A percentile compares a stretch with the other conserved stretches of the same genome.
Evolutionary conservation across 2,888 invertebrate genomes (phyloP).

Genomic region (Allygus modestus): DNA sequence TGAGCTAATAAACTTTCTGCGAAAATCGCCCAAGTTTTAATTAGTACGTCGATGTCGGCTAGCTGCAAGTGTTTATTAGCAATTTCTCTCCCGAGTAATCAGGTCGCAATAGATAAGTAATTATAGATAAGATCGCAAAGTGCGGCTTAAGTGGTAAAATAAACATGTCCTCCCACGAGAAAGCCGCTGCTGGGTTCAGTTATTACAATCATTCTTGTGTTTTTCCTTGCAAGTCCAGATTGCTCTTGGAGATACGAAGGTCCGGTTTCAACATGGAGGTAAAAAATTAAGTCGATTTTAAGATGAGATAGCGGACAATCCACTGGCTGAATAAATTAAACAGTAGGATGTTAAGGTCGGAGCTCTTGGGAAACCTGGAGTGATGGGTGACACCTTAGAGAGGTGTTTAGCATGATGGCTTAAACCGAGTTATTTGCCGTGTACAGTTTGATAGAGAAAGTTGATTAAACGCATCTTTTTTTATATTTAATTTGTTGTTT

Average conservation of each 20-base stretch:
- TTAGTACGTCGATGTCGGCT: neutral
- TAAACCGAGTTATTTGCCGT: no score
- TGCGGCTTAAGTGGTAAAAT: constrained; percentile 33
- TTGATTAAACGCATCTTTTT: no score
- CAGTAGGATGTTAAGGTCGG: neutral
- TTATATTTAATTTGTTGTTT: no score
- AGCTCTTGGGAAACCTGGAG: neutral
- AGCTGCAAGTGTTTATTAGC: constrained; percentile 14
- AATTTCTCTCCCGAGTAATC: constrained; percentile 3
- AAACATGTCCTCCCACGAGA: constrained; percentile 32
- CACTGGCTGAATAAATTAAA: constrained; percentile 15
- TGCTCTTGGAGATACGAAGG: neutral
- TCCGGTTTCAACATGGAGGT: constrained; percentile 30
- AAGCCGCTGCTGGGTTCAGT: neutral
- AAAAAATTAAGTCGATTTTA: constrained; percentile 31
- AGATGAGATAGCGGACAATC: constrained; percentile 12
- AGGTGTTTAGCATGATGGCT: no score
- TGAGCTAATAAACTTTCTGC: no score
- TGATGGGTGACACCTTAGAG: no score
- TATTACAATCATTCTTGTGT: constrained; percentile 50
- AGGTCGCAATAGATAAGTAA: constrained; percentile 44
- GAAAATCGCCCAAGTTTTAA: constrained; percentile 11
- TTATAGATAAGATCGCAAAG: constrained; percentile 44
- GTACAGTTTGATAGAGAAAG: no score
- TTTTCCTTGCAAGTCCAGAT: constrained; percentile 23